A percentile compares a stretch with the other conserved stretches of the same genome.
Evolutionary conservation across 2,888 invertebrate genomes (phyloP).

Genomic region (Balanococcus diminutus): DNA sequence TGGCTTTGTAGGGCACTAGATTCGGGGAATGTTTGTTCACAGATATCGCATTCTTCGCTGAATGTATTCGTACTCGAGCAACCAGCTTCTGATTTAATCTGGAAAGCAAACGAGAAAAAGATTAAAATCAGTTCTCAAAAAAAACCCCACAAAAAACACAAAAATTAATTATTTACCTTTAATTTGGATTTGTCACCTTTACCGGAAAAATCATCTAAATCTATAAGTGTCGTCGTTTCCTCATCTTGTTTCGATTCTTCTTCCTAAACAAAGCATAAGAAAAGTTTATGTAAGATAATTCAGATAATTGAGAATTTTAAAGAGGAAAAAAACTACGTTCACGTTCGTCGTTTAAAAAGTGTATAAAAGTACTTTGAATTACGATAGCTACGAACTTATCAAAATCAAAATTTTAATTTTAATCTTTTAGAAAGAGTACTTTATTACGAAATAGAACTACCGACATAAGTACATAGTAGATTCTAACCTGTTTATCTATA

Average conservation of each 20-base stretch:
- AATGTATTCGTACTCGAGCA: not conserved
- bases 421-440: not conserved
- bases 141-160: not conserved
- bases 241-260: constrained; percentile 30
- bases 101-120: not conserved
- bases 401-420: not conserved
- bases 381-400: not conserved
- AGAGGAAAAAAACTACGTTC: not conserved
- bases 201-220: constrained; percentile 2
- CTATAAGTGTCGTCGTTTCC: constrained; percentile 4
- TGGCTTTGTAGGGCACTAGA: not conserved
- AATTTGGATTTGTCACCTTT: not conserved
- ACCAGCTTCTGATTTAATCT: not conserved
- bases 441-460: not conserved
- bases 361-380: not conserved
- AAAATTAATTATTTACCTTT: not conserved
- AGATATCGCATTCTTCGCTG: not conserved
- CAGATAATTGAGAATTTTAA: not conserved
- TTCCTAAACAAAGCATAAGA: not conserved
- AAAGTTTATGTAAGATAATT: too few species aligned
- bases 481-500: not conserved
- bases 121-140: not conserved
- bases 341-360: too few species aligned
- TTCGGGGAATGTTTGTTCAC: not conserved
- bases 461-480: not conserved